These are phyloP conservation scores for Eupeodes luniger DNA, from an alignment of 2,888 invertebrate genomes.

Conservation along the genomic window DNA sequence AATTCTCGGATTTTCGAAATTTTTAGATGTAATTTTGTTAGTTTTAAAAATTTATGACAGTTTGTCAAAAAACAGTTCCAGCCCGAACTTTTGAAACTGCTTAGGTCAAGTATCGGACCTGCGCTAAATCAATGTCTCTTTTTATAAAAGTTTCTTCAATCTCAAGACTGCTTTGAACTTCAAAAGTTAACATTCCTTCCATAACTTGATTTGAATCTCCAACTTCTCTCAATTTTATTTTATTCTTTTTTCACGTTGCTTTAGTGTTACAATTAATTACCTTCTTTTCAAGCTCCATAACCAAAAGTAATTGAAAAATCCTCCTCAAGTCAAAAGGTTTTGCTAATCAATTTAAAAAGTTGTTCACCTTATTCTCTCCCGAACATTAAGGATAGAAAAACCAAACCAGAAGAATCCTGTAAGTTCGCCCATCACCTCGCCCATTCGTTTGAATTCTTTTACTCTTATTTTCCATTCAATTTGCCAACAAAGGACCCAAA, in stretches of 20 bases:
- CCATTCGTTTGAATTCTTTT: slow-evolving; percentile 19
- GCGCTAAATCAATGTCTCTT: no score
- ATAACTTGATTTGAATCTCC: background rate
- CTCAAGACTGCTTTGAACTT: background rate
- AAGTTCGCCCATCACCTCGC: background rate
- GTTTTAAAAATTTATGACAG: no score
- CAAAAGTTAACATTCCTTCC: background rate
- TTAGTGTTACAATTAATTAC: slow-evolving; percentile 32
- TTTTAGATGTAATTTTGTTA: no score
- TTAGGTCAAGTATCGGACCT: no score
- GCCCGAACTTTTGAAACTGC: no score
- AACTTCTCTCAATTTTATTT: background rate
- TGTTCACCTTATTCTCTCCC: slow-evolving; percentile 59
- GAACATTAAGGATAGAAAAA: slow-evolving; percentile 18
- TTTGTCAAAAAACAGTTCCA: no score
- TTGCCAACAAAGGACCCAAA: slow-evolving; percentile 61
- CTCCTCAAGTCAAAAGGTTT: slow-evolving; percentile 50
- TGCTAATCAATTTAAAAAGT: slow-evolving; percentile 65
- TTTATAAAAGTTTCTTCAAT: no score
- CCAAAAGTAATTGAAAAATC: slow-evolving; percentile 50
- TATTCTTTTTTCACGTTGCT: background rate
- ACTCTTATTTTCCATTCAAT: slow-evolving; percentile 66
- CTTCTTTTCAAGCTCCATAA: background rate
- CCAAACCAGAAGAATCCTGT: background rate
- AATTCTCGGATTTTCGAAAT: no score